Evolutionary conservation across 1,140 invertebrate species (phyloP).

Genomic region (Drosophila kohkoa): DNA sequence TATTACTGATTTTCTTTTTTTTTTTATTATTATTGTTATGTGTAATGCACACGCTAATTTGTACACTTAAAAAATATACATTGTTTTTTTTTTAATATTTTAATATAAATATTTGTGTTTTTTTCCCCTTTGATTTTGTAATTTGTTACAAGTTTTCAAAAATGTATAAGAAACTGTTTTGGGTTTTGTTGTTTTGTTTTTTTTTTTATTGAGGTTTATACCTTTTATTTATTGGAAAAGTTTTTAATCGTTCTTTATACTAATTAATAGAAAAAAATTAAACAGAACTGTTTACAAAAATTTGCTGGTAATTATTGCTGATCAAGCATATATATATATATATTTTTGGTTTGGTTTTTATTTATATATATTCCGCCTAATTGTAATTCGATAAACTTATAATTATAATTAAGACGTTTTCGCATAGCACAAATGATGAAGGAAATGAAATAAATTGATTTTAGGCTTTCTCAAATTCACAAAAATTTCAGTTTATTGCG

Average conservation of each 20-base stretch:
- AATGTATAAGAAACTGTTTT: conserved; percentile 25
- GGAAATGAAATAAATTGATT: neutral
- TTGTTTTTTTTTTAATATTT: conserved; percentile 23
- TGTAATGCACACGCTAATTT: conserved; percentile 38
- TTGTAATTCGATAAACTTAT: neutral
- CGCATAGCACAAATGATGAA: neutral
- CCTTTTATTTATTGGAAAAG: conserved; percentile 42
- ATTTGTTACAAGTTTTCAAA: conserved; percentile 27
- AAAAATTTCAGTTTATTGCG: neutral
- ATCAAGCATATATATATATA: conserved; percentile 4
- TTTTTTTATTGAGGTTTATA: conserved; percentile 6
- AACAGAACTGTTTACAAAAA: conserved; percentile 1
- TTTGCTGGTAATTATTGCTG: conserved; percentile 6
- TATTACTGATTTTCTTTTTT: neutral
- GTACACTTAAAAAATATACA: conserved; percentile 49
- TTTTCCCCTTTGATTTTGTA: neutral
- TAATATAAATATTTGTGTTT: conserved; percentile 18
- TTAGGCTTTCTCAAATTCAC: neutral
- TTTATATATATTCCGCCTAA: conserved; percentile 1
- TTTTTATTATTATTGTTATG: conserved; percentile 30
- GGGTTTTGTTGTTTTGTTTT: neutral
- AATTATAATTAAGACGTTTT: neutral
- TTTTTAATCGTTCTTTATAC: conserved; percentile 21
- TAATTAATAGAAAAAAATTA: conserved; percentile 33
- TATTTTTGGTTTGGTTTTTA: neutral